Percentiles rank a stretch among this genome's conserved stretches.
Conservation (phyloP, 2,797 vertebrate species). For the Cyprinodon diabolis region DNA sequence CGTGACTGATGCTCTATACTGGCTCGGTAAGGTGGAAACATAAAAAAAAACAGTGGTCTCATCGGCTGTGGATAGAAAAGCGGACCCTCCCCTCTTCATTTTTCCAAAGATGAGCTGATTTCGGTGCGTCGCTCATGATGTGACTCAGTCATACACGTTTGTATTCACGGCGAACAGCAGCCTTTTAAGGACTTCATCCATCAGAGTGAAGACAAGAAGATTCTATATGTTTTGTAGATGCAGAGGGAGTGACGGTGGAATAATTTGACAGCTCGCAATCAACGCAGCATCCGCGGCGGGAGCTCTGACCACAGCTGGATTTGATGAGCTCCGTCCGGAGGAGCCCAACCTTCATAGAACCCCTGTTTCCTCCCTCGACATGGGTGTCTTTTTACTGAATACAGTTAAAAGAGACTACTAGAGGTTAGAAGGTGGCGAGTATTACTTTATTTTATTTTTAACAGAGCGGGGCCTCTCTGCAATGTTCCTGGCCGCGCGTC, state of each 20-base stretch:
- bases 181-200: slow-evolving; percentile 9
- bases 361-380: slow-evolving; percentile 50
- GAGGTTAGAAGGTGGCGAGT: slow-evolving; percentile 30
- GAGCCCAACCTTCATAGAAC: slow-evolving; percentile 69
- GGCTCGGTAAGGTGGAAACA: slow-evolving; percentile 43
- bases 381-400: slow-evolving; percentile 71
- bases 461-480: slow-evolving; percentile 63
- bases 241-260: slow-evolving; percentile 46
- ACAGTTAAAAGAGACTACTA: slow-evolving; percentile 29
- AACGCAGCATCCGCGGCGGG: slow-evolving; percentile 47
- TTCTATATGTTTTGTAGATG: neutral
- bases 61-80: slow-evolving; percentile 22
- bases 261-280: slow-evolving; percentile 45
- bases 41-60: slow-evolving; percentile 17
- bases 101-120: slow-evolving; percentile 63
- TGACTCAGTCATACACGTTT: slow-evolving; percentile 39
- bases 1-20: slow-evolving; percentile 80
- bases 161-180: neutral
- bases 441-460: too few species aligned
- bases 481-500: slow-evolving; percentile 19
- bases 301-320: slow-evolving; percentile 82
- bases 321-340: slow-evolving; percentile 72
- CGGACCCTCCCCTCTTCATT: slow-evolving; percentile 55
- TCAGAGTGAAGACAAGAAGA: slow-evolving; percentile 7
- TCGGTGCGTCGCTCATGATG: slow-evolving; percentile 63